Evolutionary conservation across 2,797 vertebrate genomes (phyloP), one percentile per base, ranked within the genome.

Genomic region (Pteronotus mesoamericanus): DNA sequence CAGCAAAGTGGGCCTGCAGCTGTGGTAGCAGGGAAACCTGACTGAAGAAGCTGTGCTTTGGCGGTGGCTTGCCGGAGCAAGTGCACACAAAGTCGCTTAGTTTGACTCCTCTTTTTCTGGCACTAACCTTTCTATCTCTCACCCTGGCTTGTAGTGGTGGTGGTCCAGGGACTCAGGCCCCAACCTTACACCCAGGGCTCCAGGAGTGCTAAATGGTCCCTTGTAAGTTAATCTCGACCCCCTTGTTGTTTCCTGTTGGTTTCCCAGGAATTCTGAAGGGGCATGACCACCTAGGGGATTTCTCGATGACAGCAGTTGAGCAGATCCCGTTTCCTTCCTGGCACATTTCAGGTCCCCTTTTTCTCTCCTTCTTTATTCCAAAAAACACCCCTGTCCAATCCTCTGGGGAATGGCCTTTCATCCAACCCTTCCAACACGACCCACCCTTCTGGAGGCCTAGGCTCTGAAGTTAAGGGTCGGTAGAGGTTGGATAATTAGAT

Each of bases 391-490:
- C 1, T 89, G 37, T 91, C 55, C 69, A 91, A 12, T 96, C 94
- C 46, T 89, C 42, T 83, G 78, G n/a, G 59, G 46, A 90, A 86
- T 42, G 51, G 26, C 9, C 74, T 64, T 92, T 69, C 44, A 78
- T 48, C 64, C 77, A 72, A n/a, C 51, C 66, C 82, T 93, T 87
- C 44, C 59, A 89, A 42, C 16, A 85, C 11, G 39, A 97, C 44
- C 71, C 85, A 95, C 26, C 57, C 85, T 93, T n/a, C 61, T 34
- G 55, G 51, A 64, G 75, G 72, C 77, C 89, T 92, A 88, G 74
- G 61, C 75, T 91, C 86, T 89, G 80, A 96, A 95, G 89, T 96
- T 96, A 91, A 94, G 71, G 88, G 74, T 92, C 94, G 86, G 75
- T 24, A 51, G 64, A 89, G 74, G 21, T 75, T 71, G 82, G 78